Evolutionary conservation across 64 coral and sea anemone genomes (phyloP).

Genomic region (Cladopsammia gracilis): DNA sequence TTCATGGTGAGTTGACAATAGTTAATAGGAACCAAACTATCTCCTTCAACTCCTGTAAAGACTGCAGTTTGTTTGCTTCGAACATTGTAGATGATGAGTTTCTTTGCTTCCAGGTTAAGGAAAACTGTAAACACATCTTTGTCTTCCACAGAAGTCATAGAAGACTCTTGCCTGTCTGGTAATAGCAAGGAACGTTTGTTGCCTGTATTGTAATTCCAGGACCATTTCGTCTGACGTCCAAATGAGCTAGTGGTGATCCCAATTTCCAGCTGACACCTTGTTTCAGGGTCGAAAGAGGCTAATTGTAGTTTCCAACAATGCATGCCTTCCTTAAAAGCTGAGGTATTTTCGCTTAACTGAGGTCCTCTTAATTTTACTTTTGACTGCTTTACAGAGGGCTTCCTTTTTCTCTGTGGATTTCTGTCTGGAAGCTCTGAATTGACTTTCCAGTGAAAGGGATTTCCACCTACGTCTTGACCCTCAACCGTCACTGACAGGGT

Average conservation of each 20-base stretch:
- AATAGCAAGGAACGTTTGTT: background rate
- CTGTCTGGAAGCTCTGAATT: background rate
- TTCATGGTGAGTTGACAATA: background rate
- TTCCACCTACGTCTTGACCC: background rate
- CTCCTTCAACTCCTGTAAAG: background rate
- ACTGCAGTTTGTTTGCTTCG: slow-evolving; percentile 17
- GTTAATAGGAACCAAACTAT: background rate
- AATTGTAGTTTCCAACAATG: slow-evolving; percentile 14
- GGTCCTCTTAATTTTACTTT: too few species aligned
- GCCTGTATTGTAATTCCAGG: background rate
- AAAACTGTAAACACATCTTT: slow-evolving; percentile 19
- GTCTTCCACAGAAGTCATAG: background rate
- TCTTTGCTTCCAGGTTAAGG: background rate
- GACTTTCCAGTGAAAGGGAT: background rate
- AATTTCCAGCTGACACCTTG: background rate
- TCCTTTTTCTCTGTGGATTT: too few species aligned
- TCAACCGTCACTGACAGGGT: slow-evolving; percentile 14
- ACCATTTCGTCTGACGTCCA: background rate
- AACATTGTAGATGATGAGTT: slow-evolving; percentile 12
- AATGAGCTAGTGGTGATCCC: background rate
- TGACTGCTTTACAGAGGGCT: too few species aligned
- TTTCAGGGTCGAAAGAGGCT: background rate
- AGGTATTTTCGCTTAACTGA: background rate
- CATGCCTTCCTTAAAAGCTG: background rate
- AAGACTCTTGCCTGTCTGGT: background rate